Base-by-base conservation (phyloP, 2,888 invertebrate genomes). In the Drosophila incognita region DNA sequence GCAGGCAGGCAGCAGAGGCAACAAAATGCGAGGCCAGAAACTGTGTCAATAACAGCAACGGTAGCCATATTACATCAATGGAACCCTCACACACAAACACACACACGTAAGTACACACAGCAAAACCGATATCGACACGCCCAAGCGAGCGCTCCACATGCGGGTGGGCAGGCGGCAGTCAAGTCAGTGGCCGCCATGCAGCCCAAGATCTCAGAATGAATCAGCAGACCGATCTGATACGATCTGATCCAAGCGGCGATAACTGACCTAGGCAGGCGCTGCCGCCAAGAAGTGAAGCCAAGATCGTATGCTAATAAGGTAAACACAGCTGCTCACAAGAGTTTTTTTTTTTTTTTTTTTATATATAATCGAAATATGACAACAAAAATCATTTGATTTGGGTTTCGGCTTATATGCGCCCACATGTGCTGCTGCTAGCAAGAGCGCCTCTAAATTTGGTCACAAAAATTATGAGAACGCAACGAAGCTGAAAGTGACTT, bases 401-500 rank as follows among this genome's bases (percentile, higher is more conserved):
- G 29, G 56, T 73, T 80, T 73, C 21, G 66, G 68, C 60, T 68
- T 64, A 53, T 53, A 36, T 46, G 67, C 87, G 83, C 87, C 87
- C 85, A 87, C 87, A 79, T 69, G 51, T 57, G 68, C 68, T 66
- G 68, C 68, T 66, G 67, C 36, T 74, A 74, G 67, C 65, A 58
- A 70, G 73, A 71, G 38, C 65, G 72, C 51, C 69, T 75, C 86
- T 89, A 81, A 87, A 88, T 89, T 89, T 87, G 87, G 87, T 71
- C 90, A 85, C 86, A 83, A 79, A 87, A 80, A 85, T 87, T 87
- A 87, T 89, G 83, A 87, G 79, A 79, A 84, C 87, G 73, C 72
- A 82, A 74, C 83, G 90, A 89, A 87, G 86, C 88, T 82, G 90
- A 87, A 87, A 87, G 87, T 87, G 90, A 88, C 88, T 90, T 88